phyloP scores from a whole-genome alignment of 2,888 invertebrate species.

The Crepidodera aurea region DNA sequence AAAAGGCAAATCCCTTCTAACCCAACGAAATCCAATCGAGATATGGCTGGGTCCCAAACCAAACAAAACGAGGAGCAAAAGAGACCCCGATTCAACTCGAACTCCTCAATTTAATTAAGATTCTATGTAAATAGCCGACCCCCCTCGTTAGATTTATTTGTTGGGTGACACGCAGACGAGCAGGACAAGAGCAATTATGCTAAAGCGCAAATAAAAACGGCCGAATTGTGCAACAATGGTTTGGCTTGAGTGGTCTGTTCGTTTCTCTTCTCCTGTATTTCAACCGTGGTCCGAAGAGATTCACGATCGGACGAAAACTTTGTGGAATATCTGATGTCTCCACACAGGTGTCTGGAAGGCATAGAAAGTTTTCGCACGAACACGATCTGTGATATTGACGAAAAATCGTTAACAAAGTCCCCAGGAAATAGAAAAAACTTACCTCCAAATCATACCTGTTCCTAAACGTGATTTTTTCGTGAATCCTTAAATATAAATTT shows the following conservation, averaged over 20 bases:
- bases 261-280: background rate
- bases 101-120: conserved; percentile 37
- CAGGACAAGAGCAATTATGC: conserved; percentile 36
- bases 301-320: too few species aligned
- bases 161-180: conserved; percentile 32
- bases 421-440: too few species aligned
- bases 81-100: conserved; percentile 10
- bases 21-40: conserved; percentile 22
- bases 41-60: conserved; percentile 7
- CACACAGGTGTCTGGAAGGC: too few species aligned
- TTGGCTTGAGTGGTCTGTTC: conserved; percentile 23
- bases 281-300: background rate
- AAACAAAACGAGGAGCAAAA: conserved; percentile 13
- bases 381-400: too few species aligned
- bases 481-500: too few species aligned
- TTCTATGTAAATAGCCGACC: conserved; percentile 30
- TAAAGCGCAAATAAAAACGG: conserved; percentile 37
- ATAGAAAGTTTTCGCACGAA: too few species aligned
- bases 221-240: conserved; percentile 36
- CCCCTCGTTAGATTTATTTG: conserved; percentile 38
- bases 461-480: too few species aligned
- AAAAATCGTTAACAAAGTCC: too few species aligned
- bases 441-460: too few species aligned
- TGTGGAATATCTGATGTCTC: too few species aligned
- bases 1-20: conserved; percentile 15